Evolutionary conservation across 2,113 vertebrate species (phyloP), one percentile per base, ranked within the genome.

Genomic region (Argyrosomus japonicus): DNA sequence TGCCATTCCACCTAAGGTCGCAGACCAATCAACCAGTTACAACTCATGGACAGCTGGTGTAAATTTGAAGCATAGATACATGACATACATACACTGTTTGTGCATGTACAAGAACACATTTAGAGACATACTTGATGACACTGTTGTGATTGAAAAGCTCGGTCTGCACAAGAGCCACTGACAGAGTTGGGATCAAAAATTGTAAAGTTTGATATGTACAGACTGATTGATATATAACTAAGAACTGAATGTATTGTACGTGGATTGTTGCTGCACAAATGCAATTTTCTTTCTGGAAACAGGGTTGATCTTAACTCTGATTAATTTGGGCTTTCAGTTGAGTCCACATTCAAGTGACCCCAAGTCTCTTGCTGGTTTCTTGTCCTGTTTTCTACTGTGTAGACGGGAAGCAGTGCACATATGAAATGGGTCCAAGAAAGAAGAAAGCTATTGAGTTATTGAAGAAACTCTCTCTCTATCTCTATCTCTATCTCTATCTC

Each of bases 231-330:
- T 62, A 47, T 75, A 63, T 64, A 73, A 87, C 64, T 61, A 85
- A 79, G 77, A 91, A 82, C 67, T 92, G 93, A 93, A 94, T 93
- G 93, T 94, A 93, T 84, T 73, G 77, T 84, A 84, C 82, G 83
- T 65, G 75, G 87, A 92, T 90, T 90, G 87, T 92, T 87, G 78
- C 76, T 75, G 83, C 85, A 84, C 79, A 86, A 88, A 84, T 86
- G 77, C 81, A 81, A 54, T 81, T 82, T 40, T 43, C 51, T 82
- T 68, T 85, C 60, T 79, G 74, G 76, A 73, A 85, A 43, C 45
- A 72, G 76, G 84, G 77, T 82, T 75, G 68, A 79, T 80, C 67
- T 72, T 48, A 56, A 58, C 65, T 32, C 68, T 72, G 78, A 77
- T 78, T 56, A 23, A 72, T 61, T 71, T 62, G 79, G 75, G 82